These are phyloP conservation scores for Drosophila repletoides DNA, from an alignment of 1,140 invertebrate species.

Conservation along the genomic window DNA sequence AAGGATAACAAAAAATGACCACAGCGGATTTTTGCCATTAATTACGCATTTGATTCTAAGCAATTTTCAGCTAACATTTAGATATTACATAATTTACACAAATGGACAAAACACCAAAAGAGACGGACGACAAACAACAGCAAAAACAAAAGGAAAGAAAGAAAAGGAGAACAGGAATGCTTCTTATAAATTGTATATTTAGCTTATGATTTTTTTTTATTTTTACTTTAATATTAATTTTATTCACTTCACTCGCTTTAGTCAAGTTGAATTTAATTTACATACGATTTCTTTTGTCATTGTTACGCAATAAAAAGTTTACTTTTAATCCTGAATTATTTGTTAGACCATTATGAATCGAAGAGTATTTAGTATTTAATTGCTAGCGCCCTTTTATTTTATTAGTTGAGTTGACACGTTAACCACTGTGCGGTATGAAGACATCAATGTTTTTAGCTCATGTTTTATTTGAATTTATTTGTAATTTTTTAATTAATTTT, in stretches of 20 bases:
- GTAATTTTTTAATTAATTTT: constrained; percentile 71
- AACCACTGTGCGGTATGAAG: constrained; percentile 56
- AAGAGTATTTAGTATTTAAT: constrained; percentile 27
- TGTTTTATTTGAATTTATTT: constrained; percentile 80
- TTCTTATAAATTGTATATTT: constrained; percentile 8
- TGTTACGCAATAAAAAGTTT: constrained; percentile 36
- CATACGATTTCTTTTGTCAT: constrained; percentile 36
- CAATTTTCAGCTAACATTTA: constrained; percentile 47
- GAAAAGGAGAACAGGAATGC: not conserved
- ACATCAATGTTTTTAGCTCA: constrained; percentile 69
- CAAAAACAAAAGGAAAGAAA: constrained; percentile 1
- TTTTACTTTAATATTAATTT: constrained; percentile 7
- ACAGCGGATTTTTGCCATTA: constrained; percentile 71
- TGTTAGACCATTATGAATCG: constrained; percentile 39
- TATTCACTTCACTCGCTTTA: constrained; percentile 26
- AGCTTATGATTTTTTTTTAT: constrained; percentile 15
- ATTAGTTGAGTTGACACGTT: constrained; percentile 54
- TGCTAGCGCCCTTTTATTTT: constrained; percentile 19
- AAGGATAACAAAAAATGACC: constrained; percentile 42
- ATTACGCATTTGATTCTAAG: constrained; percentile 71
- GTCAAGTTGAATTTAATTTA: constrained; percentile 33
- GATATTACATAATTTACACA: constrained; percentile 34
- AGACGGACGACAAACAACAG: constrained; percentile 15
- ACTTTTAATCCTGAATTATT: constrained; percentile 41
- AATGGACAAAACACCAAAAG: constrained; percentile 46